Conservation (phyloP, 2,113 vertebrate species). For the Oncorhynchus kisutch region DNA sequence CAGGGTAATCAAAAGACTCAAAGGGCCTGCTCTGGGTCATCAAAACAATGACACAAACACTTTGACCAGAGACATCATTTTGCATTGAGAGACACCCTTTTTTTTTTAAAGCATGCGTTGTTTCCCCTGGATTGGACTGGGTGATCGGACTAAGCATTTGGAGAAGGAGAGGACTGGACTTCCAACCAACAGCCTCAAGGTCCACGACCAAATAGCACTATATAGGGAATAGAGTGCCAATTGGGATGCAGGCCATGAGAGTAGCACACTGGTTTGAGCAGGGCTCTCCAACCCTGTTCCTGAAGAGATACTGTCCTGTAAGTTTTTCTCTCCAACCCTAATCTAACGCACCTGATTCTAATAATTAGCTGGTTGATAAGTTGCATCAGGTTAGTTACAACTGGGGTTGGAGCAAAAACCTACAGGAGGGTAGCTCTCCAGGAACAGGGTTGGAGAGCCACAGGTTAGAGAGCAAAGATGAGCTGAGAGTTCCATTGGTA, state of each 20-base stretch:
- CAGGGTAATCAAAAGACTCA: background rate
- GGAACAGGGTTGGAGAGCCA: too few relatives aligned
- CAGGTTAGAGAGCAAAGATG: too few relatives aligned
- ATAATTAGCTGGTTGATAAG: too few relatives aligned
- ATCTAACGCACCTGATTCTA: too few relatives aligned
- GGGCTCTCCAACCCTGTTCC: too few relatives aligned
- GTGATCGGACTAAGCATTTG: conserved; percentile 1
- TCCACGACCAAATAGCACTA: background rate
- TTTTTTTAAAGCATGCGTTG: background rate
- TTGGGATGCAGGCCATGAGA: background rate
- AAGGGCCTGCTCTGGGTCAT: conserved; percentile 19
- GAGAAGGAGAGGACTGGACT: background rate
- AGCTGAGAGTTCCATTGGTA: conserved; percentile 48
- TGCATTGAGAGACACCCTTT: background rate
- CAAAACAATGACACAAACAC: conserved; percentile 17
- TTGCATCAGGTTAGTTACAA: too few relatives aligned
- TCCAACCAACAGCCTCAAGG: background rate
- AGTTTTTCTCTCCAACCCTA: too few relatives aligned
- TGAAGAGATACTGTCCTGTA: too few relatives aligned
- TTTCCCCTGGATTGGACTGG: conserved; percentile 2
- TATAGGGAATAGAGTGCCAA: too few relatives aligned
- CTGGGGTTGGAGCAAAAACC: too few relatives aligned
- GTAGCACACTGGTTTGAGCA: background rate
- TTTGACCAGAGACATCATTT: conserved; percentile 16
- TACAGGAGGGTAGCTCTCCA: too few relatives aligned